phyloP scores from a whole-genome alignment of 2,888 invertebrate genomes.

The Helobdella robusta region DNA sequence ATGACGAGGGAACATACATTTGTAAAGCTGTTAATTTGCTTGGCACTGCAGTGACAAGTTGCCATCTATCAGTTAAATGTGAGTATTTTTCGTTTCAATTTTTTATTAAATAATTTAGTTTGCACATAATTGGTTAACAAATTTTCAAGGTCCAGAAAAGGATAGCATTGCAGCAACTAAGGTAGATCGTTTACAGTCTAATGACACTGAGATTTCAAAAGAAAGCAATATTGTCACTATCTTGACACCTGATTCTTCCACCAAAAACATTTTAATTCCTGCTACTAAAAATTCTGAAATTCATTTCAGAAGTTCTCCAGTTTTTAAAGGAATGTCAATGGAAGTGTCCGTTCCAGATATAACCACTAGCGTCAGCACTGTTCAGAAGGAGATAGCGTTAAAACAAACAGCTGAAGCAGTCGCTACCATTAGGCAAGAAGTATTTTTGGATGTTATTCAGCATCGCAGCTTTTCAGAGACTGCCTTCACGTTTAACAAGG shows the following conservation, averaged over 20 bases:
- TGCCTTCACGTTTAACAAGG: neutral
- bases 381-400: slow-evolving; percentile 28
- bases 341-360: slow-evolving; percentile 34
- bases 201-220: neutral
- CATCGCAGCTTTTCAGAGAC: slow-evolving; percentile 32
- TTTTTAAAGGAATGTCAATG: slow-evolving; percentile 31
- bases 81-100: no score
- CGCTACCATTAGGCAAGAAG: slow-evolving; percentile 32
- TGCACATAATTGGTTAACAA: no score
- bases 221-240: neutral
- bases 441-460: slow-evolving; percentile 27
- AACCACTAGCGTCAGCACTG: no score
- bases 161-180: no score
- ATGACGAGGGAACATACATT: slow-evolving; percentile 93
- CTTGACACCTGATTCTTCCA: neutral
- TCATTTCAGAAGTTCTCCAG: slow-evolving; percentile 21
- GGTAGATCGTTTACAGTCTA: neutral
- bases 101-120: no score
- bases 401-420: slow-evolving; percentile 31
- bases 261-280: neutral
- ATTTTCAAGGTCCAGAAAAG: no score
- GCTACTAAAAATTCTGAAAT: slow-evolving; percentile 21
- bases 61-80: slow-evolving; percentile 53
- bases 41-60: slow-evolving; percentile 87
- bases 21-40: slow-evolving; percentile 70